Evolutionary conservation across 2,113 vertebrate species (phyloP).

Genomic region (Acanthisitta chloris): DNA sequence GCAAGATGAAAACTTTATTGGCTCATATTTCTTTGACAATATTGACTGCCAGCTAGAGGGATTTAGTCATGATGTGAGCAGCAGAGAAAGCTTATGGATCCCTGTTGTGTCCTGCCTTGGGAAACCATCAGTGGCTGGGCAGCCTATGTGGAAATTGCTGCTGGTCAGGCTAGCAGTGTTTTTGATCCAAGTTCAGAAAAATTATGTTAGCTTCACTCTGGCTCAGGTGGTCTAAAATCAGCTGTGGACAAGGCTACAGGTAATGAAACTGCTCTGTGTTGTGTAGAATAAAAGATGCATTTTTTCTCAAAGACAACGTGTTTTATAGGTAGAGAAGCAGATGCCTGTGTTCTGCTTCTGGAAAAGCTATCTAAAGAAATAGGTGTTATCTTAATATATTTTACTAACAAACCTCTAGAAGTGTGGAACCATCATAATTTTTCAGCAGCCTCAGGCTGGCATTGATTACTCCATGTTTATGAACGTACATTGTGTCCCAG

Average conservation of each 20-base stretch:
- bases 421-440: neutral
- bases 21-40: neutral
- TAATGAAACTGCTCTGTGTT: neutral
- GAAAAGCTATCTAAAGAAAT: neutral
- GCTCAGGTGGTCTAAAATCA: neutral
- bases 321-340: neutral
- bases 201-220: neutral
- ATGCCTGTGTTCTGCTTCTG: neutral
- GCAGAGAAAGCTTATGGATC: neutral
- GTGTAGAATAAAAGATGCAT: neutral
- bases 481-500: neutral
- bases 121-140: neutral
- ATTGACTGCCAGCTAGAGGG: neutral
- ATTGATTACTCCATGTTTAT: neutral
- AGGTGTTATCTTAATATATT: neutral
- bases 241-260: neutral
- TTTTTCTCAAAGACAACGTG: neutral
- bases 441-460: neutral
- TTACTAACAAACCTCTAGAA: neutral
- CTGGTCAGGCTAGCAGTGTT: neutral
- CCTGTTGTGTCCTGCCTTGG: neutral
- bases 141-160: neutral
- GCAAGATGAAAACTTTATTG: neutral
- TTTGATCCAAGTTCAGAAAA: neutral
- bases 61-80: neutral